Conservation (phyloP, 2,888 invertebrate genomes). For the Drosophila sordidapex region DNA sequence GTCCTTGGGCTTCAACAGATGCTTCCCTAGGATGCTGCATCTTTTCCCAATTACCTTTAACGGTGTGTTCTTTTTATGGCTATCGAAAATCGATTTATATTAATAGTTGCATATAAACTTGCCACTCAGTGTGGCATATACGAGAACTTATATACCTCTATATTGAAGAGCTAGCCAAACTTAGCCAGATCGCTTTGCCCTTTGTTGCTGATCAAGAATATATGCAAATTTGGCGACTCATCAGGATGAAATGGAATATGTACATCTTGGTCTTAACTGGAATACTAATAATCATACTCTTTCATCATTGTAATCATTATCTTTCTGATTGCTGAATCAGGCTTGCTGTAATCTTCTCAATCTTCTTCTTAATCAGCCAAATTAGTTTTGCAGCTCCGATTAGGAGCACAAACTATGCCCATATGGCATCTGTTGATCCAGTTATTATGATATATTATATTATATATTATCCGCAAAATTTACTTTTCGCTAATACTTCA, state of each 20-base stretch:
- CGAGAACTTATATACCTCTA: not conserved
- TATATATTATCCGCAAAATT: no score
- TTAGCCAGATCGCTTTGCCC: no score
- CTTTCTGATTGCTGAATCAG: not conserved
- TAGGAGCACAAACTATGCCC: not conserved
- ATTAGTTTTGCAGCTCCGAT: not conserved
- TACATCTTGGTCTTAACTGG: not conserved
- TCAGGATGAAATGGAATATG: not conserved
- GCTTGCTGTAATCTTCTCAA: no score
- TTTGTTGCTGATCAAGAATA: not conserved
- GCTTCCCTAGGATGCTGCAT: no score
- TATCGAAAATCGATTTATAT: not conserved
- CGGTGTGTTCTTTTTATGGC: no score
- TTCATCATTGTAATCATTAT: no score
- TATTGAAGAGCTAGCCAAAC: not conserved
- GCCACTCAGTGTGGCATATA: not conserved
- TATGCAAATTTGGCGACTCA: accelerated
- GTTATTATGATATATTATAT: no score
- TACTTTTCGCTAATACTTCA: no score
- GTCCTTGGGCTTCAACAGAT: no score
- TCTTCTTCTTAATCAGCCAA: not conserved
- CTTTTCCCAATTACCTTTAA: not conserved
- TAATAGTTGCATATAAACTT: not conserved
- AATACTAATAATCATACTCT: not conserved
- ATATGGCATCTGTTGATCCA: no score